A percentile compares a stretch with the other conserved stretches of the same genome.
These are phyloP conservation scores for Garra rufa DNA, from an alignment of 2,113 vertebrate genomes.

Conservation along the genomic window DNA sequence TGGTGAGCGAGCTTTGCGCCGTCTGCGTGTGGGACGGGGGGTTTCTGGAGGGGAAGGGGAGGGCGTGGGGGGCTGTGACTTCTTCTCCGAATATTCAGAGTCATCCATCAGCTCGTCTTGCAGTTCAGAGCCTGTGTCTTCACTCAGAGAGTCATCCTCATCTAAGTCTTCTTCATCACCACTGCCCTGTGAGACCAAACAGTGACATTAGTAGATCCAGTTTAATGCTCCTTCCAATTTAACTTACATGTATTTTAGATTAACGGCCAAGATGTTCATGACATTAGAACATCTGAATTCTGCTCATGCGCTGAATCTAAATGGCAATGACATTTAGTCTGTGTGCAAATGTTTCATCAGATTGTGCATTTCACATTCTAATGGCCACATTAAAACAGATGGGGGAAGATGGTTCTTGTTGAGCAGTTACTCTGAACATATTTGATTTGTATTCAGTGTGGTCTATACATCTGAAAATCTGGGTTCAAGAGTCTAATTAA, in stretches of 20 bases:
- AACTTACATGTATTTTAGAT: neutral
- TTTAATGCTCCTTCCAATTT: neutral
- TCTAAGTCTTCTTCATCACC: conserved; percentile 93
- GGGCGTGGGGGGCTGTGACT: conserved; percentile 88
- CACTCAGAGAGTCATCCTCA: conserved; percentile 91
- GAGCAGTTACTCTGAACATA: neutral
- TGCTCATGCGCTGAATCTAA: neutral
- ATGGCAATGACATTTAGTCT: neutral
- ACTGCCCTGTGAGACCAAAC: conserved; percentile 79
- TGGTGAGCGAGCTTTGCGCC: conserved; percentile 83
- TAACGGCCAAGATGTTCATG: neutral
- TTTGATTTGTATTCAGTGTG: neutral
- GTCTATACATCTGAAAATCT: neutral
- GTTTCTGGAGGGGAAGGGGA: conserved; percentile 86
- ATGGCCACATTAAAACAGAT: conserved; percentile 14
- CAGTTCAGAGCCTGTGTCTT: conserved; percentile 89
- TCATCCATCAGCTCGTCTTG: conserved; percentile 92
- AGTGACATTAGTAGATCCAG: neutral
- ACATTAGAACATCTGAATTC: neutral
- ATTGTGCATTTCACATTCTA: neutral
- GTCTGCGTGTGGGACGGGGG: conserved; percentile 76
- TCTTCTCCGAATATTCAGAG: conserved; percentile 89
- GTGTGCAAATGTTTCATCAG: neutral
- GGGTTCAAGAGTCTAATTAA: neutral
- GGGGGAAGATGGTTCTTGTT: neutral